Evolutionary conservation across 2,888 invertebrate genomes (phyloP), one percentile per base, ranked within the genome.

Genomic region (Itoplectis maculator): DNA sequence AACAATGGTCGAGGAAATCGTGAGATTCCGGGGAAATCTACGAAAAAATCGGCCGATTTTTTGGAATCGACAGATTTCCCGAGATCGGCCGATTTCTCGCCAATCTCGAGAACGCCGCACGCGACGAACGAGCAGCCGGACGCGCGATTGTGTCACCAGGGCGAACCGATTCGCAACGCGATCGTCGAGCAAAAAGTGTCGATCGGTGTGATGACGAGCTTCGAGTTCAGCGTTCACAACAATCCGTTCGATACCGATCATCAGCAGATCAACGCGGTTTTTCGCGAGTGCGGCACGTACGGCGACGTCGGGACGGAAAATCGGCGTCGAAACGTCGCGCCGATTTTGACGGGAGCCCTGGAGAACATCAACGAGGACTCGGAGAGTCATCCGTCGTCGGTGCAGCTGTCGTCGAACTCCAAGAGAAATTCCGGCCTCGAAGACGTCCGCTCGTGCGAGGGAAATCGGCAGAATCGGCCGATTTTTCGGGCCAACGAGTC

Each of bases 191-290:
- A 93, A 87, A 95, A 94, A 92, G 95, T 96, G 88, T 96, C 96
- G 0, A 95, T 96, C 73, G 96, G 96, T 78, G 95, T 96, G 1
- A 96, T 96, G 95, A 96, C 96, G 0, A 96, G 96, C 91, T 95
- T 96, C 91, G 96, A 96, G 93, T 94, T 96, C 89, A 92, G 90
- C 29, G 88, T 92, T 15, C 91, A 92, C 72, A 92, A 92, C 61
- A 91, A 88, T 86, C 90, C 90, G 47, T 89, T 90, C 6, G 89
- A 89, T 7, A 35, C 83, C n/a, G 86, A 86, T 13, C 84, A 86
- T 13, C 84, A 88, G 54, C 85, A 83, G 18, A 47, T 61, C 1
- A 79, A 66, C 18, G 66, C 49, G 0, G 72, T 47, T 45, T 23
- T 76, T 0, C 65, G 72, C 15, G 81, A 85, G 13, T 79, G 70